Evolutionary conservation across 2,113 vertebrate species (phyloP).

Genomic region (Leptobrachium ailaonicum): DNA sequence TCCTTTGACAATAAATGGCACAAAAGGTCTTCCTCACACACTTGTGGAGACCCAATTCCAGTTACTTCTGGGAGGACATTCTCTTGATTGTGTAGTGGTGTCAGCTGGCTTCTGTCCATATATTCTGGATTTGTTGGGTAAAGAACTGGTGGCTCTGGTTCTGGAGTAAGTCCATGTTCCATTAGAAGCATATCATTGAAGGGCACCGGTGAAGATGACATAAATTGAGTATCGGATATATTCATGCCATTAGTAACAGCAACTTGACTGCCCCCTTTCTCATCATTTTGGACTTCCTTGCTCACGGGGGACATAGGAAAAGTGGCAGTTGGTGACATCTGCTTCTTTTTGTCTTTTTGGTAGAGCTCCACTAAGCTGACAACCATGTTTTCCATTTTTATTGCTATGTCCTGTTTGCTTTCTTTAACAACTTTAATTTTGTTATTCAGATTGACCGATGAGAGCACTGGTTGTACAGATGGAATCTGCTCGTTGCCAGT

Average conservation of each 20-base stretch:
- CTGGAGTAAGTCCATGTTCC: conserved; percentile 39
- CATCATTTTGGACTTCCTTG: conserved; percentile 52
- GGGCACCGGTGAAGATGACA: conserved; percentile 43
- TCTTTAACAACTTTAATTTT: conserved; percentile 48
- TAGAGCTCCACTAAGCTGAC: conserved; percentile 70
- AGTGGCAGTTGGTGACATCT: conserved; percentile 57
- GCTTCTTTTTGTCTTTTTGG: conserved; percentile 60
- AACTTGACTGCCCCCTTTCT: not conserved
- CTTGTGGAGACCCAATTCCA: not conserved
- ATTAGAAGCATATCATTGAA: conserved; percentile 3
- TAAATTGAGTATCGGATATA: conserved; percentile 48
- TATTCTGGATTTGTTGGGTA: not conserved
- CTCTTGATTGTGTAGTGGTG: not conserved
- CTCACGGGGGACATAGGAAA: conserved; percentile 61
- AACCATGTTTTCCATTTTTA: conserved; percentile 70
- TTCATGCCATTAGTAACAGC: conserved; percentile 1
- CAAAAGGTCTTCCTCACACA: not conserved
- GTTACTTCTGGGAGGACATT: not conserved
- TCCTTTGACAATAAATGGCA: conserved; percentile 51
- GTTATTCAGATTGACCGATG: conserved; percentile 59
- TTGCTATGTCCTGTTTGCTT: conserved; percentile 56
- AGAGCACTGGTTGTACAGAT: conserved; percentile 57
- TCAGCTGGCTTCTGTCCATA: accelerated
- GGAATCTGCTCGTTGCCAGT: conserved; percentile 55
- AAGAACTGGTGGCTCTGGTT: not conserved